A percentile compares a stretch with the other conserved stretches of the same genome.
These are phyloP conservation scores for Limonius californicus DNA, from an alignment of 1,140 invertebrate species.

Conservation along the genomic window DNA sequence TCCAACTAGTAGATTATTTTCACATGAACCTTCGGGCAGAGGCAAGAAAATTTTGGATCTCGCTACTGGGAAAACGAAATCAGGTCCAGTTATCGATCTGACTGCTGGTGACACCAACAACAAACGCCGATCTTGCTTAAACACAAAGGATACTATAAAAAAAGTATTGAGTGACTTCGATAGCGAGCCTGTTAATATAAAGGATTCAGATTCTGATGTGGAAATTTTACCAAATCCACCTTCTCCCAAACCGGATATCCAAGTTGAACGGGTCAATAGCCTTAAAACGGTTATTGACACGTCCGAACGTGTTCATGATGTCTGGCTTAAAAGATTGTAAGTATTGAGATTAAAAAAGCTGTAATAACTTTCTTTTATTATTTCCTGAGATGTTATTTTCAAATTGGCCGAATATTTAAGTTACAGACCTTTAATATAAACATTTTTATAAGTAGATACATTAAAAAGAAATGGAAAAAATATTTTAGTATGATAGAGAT, in stretches of 20 bases:
- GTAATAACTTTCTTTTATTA: background rate
- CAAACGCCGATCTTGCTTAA: conserved; percentile 23
- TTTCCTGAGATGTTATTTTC: background rate
- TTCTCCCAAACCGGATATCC: conserved; percentile 41
- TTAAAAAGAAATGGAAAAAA: too few species aligned
- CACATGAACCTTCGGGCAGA: conserved; percentile 6
- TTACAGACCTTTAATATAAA: background rate
- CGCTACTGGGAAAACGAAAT: conserved; percentile 11
- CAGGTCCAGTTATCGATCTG: conserved; percentile 19
- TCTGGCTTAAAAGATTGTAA: conserved; percentile 40
- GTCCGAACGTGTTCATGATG: conserved; percentile 27
- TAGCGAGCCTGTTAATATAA: conserved; percentile 36
- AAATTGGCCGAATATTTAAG: background rate
- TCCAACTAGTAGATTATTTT: conserved; percentile 32
- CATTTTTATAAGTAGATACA: background rate
- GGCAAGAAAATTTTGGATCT: conserved; percentile 21
- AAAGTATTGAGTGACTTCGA: conserved; percentile 41
- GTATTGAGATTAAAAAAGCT: conserved; percentile 21
- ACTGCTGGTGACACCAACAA: conserved; percentile 10
- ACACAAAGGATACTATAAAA: conserved; percentile 38
- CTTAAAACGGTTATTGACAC: conserved; percentile 39
- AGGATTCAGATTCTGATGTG: conserved; percentile 43
- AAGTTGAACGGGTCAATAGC: conserved; percentile 41
- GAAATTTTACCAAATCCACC: conserved; percentile 38
- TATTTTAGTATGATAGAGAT: too few species aligned